Evolutionary conservation across 35 echinoderm and acorn worm species (phyloP).

Genomic region (Heliocidaris tuberculata): DNA sequence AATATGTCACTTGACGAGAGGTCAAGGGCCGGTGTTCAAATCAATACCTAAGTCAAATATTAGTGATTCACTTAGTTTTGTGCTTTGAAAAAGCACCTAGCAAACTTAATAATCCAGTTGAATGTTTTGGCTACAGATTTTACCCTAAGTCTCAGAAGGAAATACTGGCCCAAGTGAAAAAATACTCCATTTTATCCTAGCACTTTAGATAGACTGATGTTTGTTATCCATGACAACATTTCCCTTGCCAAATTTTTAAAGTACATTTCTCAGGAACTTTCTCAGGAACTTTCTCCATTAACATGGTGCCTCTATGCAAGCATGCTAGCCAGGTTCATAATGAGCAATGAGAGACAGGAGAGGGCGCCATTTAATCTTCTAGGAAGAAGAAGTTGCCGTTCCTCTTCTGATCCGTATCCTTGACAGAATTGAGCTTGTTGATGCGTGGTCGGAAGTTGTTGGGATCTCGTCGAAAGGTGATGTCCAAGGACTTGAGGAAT

Average conservation of each 20-base stretch:
- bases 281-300: background rate
- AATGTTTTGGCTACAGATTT: too few species aligned
- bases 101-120: too few species aligned
- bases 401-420: slow-evolving; percentile 91
- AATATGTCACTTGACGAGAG: background rate
- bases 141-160: too few species aligned
- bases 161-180: too few species aligned
- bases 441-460: slow-evolving; percentile 98
- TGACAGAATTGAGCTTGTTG: slow-evolving; percentile 96
- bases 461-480: slow-evolving; percentile 97
- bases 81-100: too few species aligned
- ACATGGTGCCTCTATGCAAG: background rate
- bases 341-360: background rate
- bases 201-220: background rate
- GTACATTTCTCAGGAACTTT: too few species aligned
- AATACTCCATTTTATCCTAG: too few species aligned
- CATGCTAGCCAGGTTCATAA: background rate
- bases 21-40: background rate
- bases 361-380: slow-evolving; percentile 61
- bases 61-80: too few species aligned
- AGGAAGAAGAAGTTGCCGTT: slow-evolving; percentile 97
- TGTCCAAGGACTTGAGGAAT: slow-evolving; percentile 79
- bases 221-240: background rate
- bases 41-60: too few species aligned
- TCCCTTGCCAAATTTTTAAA: background rate